Percentiles rank a stretch among this genome's conserved stretches.
These are phyloP conservation scores for Saxidomus purpurata DNA, from an alignment of 1,140 invertebrate genomes.

Conservation along the genomic window DNA sequence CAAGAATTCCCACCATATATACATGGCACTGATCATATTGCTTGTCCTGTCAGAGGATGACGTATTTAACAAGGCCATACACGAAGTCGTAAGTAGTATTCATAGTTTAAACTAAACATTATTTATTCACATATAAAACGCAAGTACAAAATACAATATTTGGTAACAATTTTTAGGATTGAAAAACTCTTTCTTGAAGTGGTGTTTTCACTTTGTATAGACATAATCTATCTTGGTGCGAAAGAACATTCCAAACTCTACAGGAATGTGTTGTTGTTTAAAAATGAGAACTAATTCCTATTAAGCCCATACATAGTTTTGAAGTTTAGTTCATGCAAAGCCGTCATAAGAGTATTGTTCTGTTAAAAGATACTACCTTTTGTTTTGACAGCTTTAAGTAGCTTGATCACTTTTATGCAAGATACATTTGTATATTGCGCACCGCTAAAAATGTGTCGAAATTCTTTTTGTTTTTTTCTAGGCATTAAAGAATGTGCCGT, in stretches of 20 bases:
- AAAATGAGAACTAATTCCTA: too few relatives aligned
- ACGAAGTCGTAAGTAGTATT: conserved; percentile 94
- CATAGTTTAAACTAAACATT: too few relatives aligned
- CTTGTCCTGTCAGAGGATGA: conserved; percentile 99
- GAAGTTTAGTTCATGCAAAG: too few relatives aligned
- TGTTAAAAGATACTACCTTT: too few relatives aligned
- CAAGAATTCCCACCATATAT: conserved; percentile 96
- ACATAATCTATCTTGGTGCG: neutral
- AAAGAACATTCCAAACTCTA: neutral
- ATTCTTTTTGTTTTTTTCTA: conserved; percentile 76
- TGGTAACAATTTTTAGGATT: neutral
- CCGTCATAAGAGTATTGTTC: too few relatives aligned
- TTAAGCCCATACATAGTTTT: too few relatives aligned
- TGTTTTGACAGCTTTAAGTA: too few relatives aligned
- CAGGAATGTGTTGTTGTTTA: too few relatives aligned
- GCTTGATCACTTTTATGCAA: too few relatives aligned
- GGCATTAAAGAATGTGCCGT: conserved; percentile 93
- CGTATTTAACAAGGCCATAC: conserved; percentile 96
- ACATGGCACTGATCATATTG: conserved; percentile 99
- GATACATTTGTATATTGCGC: too few relatives aligned
- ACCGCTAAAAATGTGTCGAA: too few relatives aligned
- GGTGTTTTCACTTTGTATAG: neutral
- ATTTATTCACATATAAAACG: neutral
- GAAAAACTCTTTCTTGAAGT: neutral
- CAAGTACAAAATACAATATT: too few relatives aligned